Conservation (phyloP, 64 coral and sea anemone species). For the Orbicella faveolata region DNA sequence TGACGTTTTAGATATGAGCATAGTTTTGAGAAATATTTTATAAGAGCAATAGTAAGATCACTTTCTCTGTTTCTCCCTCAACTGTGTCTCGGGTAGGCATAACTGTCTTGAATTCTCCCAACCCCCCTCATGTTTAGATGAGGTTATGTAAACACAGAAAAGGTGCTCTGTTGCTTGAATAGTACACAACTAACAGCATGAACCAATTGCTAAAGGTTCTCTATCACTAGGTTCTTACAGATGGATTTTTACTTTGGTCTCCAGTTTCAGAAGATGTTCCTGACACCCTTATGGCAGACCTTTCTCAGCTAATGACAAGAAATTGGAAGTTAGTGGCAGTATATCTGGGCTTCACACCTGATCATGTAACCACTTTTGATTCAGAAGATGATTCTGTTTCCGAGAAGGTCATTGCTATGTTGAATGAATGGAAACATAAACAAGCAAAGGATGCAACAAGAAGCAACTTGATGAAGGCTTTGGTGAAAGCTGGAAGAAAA, state of each 20-base stretch:
- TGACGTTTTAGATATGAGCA: too few species aligned
- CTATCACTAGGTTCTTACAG: too few species aligned
- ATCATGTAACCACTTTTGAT: slow-evolving; percentile 12
- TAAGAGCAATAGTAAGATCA: too few species aligned
- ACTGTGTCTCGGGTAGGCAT: too few species aligned
- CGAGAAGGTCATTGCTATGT: slow-evolving; percentile 42
- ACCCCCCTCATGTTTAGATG: too few species aligned
- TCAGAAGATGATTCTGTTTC: background rate
- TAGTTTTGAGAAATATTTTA: too few species aligned
- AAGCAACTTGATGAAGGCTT: slow-evolving; percentile 19
- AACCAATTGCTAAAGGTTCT: too few species aligned
- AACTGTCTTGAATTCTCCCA: too few species aligned
- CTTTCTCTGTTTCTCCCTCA: too few species aligned
- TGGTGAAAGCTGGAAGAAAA: background rate
- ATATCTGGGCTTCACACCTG: background rate
- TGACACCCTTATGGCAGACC: background rate
- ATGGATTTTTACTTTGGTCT: background rate
- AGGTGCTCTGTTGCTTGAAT: too few species aligned
- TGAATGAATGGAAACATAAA: slow-evolving; percentile 20
- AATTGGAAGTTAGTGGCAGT: background rate
- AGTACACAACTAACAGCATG: too few species aligned
- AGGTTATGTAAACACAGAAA: too few species aligned
- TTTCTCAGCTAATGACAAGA: background rate
- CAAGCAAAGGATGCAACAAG: slow-evolving; percentile 12
- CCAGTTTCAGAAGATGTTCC: slow-evolving; percentile 34